Evolutionary conservation across 1,140 invertebrate genomes (phyloP).

Genomic region (Ridgeia piscesae): DNA sequence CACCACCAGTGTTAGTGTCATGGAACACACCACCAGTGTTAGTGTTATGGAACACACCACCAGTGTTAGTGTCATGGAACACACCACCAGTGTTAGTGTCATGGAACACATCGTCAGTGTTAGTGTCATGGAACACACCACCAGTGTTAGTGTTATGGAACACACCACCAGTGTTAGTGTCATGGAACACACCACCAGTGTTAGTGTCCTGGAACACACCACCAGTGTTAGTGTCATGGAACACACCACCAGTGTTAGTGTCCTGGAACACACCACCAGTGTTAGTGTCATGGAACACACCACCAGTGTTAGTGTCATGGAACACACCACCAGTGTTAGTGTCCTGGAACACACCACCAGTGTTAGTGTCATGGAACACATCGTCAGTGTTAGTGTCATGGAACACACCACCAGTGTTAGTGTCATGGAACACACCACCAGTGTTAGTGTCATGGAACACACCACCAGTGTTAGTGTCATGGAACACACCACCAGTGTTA

Average conservation of each 20-base stretch:
- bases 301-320: not conserved
- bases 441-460: too few relatives aligned
- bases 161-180: too few relatives aligned
- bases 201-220: not conserved
- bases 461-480: not conserved
- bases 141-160: not conserved
- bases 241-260: not conserved
- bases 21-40: not conserved
- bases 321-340: too few relatives aligned
- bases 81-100: not conserved
- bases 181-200: not conserved
- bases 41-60: not conserved
- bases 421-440: not conserved
- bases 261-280: not conserved
- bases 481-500: too few relatives aligned
- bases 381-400: too few relatives aligned
- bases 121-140: not conserved
- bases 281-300: not conserved
- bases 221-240: too few relatives aligned
- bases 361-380: not conserved
- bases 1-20: too few relatives aligned
- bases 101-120: not conserved
- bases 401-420: not conserved
- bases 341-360: not conserved
- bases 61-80: too few relatives aligned